phyloP scores from a whole-genome alignment of 2,113 vertebrate species.

The Tretioscincus oriximinensis region DNA sequence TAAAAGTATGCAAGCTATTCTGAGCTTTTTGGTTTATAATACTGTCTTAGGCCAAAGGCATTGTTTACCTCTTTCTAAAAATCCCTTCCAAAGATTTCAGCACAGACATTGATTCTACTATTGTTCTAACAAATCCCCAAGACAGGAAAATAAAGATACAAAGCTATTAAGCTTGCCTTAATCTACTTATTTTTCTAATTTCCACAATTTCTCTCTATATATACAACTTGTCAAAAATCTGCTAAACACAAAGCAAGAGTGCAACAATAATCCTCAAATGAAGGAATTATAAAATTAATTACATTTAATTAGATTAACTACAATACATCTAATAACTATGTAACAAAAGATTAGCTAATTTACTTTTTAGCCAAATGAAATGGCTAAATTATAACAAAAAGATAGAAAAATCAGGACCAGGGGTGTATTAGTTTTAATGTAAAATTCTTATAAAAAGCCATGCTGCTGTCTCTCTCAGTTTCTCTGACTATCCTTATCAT shows the following conservation, averaged over 20 bases:
- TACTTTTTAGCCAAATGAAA: not conserved
- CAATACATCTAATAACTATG: not conserved
- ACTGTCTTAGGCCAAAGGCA: not conserved
- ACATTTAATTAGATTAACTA: not conserved
- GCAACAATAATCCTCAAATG: not conserved
- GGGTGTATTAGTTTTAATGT: not conserved
- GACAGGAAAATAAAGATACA: not conserved
- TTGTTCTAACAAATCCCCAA: not conserved
- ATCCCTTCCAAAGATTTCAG: not conserved
- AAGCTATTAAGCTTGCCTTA: not conserved
- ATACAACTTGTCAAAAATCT: not conserved
- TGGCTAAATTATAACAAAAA: not conserved
- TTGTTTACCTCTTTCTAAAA: not conserved
- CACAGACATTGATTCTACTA: not conserved
- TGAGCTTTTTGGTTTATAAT: not conserved
- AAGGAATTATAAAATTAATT: not conserved
- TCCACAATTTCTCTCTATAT: not conserved
- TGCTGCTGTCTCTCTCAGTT: slow-evolving; percentile 11
- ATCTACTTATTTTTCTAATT: not conserved
- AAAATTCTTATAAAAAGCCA: slow-evolving; percentile 12
- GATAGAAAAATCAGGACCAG: not conserved
- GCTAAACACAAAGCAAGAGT: not conserved
- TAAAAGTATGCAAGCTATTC: not conserved
- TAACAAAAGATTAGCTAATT: not conserved
- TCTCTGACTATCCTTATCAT: no score